Evolutionary conservation across 1,140 invertebrate species (phyloP), one percentile per base, ranked within the genome.

Genomic region (Sweltsa coloradensis): DNA sequence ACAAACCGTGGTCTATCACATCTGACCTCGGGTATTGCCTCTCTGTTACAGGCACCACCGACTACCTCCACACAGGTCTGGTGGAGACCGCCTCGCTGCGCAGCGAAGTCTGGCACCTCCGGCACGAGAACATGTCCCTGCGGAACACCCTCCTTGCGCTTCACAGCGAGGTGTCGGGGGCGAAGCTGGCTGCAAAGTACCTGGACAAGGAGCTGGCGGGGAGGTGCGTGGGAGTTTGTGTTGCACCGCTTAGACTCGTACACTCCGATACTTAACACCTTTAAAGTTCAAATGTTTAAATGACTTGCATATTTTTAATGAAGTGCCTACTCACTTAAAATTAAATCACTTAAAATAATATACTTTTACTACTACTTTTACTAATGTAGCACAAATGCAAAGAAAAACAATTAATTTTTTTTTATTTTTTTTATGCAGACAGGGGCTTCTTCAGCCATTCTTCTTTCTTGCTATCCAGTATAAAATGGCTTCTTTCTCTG

Each of bases 171-270:
- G 76, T 90, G 0, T 89, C 82, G 60, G 85, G 84, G 34, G 83
- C 86, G 13, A 74, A 83, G 55, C 64, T 91, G 44, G 85, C 86
- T 14, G 84, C 86, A 11, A 86, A 86, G 61, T 90, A 90, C 64
- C 65, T 90, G 42, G 85, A 90, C 58, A 90, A 90, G 63, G 86
- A 89, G 62, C 60, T 90, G 24, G 85, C 86, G 21, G 86, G 86
- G 42, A 73, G 76, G 75, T 76, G 53, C 39, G 5, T 9, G n/a
- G 9, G n/a, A 31, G n/a, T n/a, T 9, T 31, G 9, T 31, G 9
- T 31, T 31, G 9, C n/a, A 9, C n/a, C 9, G n/a, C n/a, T 31
- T 31, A 31, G n/a, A 31, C n/a, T 31, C n/a, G n/a, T n/a, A 9
- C n/a, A 31, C n/a, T 31, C 9, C n/a, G n/a, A 9, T 31, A 9